Conservation (phyloP, 53 echinoderm and acorn worm species). For the Stichopus horrens region DNA sequence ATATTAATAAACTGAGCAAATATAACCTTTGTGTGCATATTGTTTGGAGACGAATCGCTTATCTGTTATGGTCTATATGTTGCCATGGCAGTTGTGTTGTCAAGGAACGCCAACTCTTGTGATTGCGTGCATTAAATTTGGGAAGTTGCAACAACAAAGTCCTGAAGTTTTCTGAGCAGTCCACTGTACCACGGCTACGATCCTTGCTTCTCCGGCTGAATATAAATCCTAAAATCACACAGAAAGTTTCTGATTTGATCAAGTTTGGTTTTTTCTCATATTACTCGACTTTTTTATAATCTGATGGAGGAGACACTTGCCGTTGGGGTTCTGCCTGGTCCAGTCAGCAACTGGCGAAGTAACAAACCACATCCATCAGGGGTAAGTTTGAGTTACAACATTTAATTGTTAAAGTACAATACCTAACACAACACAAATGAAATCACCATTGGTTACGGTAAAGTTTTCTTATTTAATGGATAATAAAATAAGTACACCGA, state of each 20-base stretch:
- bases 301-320: constrained; percentile 24
- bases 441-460: too few species aligned
- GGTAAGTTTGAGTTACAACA: constrained; percentile 51
- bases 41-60: not conserved
- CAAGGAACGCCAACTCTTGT: not conserved
- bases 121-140: not conserved
- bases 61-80: not conserved
- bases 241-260: too few species aligned
- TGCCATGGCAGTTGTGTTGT: not conserved
- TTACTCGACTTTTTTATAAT: not conserved
- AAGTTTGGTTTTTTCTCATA: too few species aligned
- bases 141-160: not conserved
- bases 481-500: too few species aligned
- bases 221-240: too few species aligned
- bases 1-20: not conserved
- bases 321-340: constrained; percentile 64
- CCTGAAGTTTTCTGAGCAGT: not conserved
- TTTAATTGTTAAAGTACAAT: too few species aligned
- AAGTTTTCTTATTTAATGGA: too few species aligned
- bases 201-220: too few species aligned
- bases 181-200: not conserved
- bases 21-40: not conserved
- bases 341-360: constrained; percentile 55
- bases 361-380: constrained; percentile 79
- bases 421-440: too few species aligned